phyloP scores from a whole-genome alignment of 2,113 vertebrate species.

The Mus pahari region DNA sequence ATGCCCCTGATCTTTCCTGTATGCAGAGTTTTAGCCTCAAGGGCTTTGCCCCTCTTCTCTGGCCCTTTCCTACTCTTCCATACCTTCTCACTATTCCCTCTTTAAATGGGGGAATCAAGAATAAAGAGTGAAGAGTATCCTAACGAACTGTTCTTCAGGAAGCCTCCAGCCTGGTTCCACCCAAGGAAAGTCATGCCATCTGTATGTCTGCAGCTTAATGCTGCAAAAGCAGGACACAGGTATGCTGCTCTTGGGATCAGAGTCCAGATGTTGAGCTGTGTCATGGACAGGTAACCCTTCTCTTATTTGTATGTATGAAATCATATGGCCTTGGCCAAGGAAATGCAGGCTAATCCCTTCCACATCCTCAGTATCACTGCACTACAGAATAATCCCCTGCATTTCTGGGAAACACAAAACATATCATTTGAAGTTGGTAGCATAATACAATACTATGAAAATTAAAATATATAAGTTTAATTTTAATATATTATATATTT shows the following conservation, averaged over 20 bases:
- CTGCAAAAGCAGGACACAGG: not conserved
- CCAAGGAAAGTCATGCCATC: not conserved
- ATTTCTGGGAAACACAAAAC: constrained; percentile 26
- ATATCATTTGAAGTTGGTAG: not conserved
- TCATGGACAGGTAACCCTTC: not conserved
- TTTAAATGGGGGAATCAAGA: not conserved
- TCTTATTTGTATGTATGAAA: not conserved
- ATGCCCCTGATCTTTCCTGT: rapidly evolving
- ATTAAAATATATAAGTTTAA: not conserved
- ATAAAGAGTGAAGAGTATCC: not conserved
- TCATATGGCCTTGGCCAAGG: not conserved
- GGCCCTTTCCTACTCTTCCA: not conserved
- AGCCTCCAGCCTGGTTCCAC: not conserved
- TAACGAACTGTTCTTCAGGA: not conserved
- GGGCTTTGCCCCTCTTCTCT: not conserved
- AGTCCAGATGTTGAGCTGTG: not conserved
- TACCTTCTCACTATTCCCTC: not conserved
- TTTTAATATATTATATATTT: too few species aligned
- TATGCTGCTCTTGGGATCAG: not conserved
- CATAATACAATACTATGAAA: not conserved
- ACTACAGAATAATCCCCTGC: not conserved
- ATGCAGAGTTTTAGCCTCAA: constrained; percentile 39
- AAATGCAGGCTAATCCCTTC: not conserved
- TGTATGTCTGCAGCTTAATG: not conserved
- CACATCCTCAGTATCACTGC: not conserved